Evolutionary conservation across 2,888 invertebrate genomes (phyloP).

Genomic region (Epinotia bilunana): DNA sequence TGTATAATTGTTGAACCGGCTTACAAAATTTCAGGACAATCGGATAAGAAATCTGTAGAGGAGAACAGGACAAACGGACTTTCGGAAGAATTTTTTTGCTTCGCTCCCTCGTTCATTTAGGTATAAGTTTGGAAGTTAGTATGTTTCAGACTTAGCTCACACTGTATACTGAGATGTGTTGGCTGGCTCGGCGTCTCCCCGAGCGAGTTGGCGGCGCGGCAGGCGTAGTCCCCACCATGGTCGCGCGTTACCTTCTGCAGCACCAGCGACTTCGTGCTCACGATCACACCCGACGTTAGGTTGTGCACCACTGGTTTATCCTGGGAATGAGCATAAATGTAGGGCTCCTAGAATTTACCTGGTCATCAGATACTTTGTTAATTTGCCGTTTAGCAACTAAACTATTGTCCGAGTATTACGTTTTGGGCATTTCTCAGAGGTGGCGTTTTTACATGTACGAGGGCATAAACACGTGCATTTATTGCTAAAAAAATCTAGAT

Average conservation of each 20-base stretch:
- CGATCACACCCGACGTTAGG: slow-evolving; percentile 92
- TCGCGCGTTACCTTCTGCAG: slow-evolving; percentile 92
- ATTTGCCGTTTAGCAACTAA: no score
- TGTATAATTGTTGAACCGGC: no score
- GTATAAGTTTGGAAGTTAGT: not conserved
- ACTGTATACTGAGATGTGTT: slow-evolving; percentile 91
- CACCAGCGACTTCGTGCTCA: slow-evolving; percentile 94
- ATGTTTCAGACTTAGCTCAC: slow-evolving; percentile 81
- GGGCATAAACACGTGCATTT: no score
- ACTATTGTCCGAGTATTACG: no score
- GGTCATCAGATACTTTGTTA: not conserved
- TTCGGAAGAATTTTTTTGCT: no score
- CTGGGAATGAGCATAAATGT: slow-evolving; percentile 67
- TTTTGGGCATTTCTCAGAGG: no score
- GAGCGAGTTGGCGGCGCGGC: slow-evolving; percentile 91
- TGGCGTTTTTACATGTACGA: no score
- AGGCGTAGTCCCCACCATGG: slow-evolving; percentile 93
- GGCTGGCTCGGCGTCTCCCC: slow-evolving; percentile 92
- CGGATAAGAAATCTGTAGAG: no score
- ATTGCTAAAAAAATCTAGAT: no score
- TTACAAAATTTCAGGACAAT: no score
- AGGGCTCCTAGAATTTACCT: not conserved
- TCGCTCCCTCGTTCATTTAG: no score
- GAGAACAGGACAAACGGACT: no score
- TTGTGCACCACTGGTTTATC: slow-evolving; percentile 91